Evolutionary conservation across 2,888 invertebrate species (phyloP).

Genomic region (Tetrapedia diversipes): DNA sequence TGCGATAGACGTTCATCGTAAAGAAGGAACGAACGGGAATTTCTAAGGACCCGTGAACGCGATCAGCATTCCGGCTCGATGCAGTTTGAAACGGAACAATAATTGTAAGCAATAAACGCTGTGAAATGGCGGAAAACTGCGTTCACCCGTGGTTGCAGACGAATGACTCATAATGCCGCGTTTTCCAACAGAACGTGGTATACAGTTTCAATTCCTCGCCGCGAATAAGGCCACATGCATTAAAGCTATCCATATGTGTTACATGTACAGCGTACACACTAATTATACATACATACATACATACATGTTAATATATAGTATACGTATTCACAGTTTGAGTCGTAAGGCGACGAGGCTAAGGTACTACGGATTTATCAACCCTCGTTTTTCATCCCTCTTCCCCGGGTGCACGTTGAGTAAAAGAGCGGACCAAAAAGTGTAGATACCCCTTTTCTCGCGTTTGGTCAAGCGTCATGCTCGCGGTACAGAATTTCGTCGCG

Average conservation of each 20-base stretch:
- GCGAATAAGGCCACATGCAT: constrained; percentile 59
- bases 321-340: constrained; percentile 44
- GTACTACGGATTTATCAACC: constrained; percentile 37
- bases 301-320: constrained; percentile 23
- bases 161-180: constrained; percentile 50
- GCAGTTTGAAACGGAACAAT: constrained; percentile 1
- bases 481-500: background rate
- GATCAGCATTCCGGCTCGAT: constrained; percentile 14
- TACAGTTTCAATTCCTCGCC: constrained; percentile 59
- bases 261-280: constrained; percentile 30
- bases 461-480: background rate
- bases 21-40: background rate
- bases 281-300: constrained; percentile 37
- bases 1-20: background rate
- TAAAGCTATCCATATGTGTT: constrained; percentile 57
- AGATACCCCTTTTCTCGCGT: background rate
- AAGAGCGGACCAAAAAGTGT: background rate
- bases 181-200: constrained; percentile 43
- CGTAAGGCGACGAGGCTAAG: constrained; percentile 47
- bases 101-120: constrained; percentile 26
- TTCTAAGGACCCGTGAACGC: background rate
- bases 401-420: background rate
- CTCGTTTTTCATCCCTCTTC: constrained; percentile 25
- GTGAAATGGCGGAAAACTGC: constrained; percentile 32
- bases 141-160: constrained; percentile 37